These are phyloP conservation scores for Belgica antarctica DNA, from an alignment of 2,888 invertebrate species.

Conservation along the genomic window DNA sequence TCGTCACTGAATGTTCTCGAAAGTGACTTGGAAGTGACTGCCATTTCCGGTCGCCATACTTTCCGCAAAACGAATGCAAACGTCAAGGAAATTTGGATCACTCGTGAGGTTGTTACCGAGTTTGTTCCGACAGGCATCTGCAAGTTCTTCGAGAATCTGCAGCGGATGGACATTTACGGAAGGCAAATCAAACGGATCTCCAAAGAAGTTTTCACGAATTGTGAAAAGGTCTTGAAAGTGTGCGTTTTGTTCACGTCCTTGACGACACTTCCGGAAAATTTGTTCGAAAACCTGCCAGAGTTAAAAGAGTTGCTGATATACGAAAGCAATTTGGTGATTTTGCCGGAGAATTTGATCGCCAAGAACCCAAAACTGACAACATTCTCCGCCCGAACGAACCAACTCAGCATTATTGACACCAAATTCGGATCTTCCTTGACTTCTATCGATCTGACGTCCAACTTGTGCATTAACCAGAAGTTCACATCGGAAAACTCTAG, in stretches of 20 bases:
- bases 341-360: not conserved
- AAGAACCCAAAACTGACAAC: not conserved
- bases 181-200: not conserved
- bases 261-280: not conserved
- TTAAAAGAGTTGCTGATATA: not conserved
- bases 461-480: not conserved
- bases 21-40: not conserved
- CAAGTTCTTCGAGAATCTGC: not conserved
- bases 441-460: not conserved
- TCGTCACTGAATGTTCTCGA: not conserved
- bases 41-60: not conserved
- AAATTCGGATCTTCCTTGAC: not conserved
- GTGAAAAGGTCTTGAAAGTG: not conserved
- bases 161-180: not conserved
- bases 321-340: not conserved
- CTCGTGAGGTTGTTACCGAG: not conserved
- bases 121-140: not conserved
- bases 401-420: not conserved
- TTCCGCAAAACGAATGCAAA: not conserved
- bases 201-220: not conserved
- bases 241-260: not conserved
- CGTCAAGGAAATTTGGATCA: not conserved
- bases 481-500: not conserved
- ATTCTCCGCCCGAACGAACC: not conserved
- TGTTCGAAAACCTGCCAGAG: not conserved